Evolutionary conservation across 2,113 vertebrate genomes (phyloP), one percentile per base, ranked within the genome.

Genomic region (Uropsilus gracilis): DNA sequence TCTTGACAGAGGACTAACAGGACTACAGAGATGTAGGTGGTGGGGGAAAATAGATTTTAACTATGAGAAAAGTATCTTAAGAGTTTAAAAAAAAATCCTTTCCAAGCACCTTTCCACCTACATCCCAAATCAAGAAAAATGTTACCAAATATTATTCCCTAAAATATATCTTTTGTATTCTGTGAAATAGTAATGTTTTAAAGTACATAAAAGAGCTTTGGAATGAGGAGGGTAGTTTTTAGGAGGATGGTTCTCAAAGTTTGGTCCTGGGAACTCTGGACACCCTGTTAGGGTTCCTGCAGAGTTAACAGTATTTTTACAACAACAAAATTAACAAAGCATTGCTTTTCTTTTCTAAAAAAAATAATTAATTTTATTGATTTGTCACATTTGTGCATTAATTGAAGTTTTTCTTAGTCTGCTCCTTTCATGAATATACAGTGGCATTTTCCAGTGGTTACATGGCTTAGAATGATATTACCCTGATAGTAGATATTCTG

Each of bases 41-140:
- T 96, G 57, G 84, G 92, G 81, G 96, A 96, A 96, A 97, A 97
- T 95, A 97, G 97, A 93, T 72, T 83, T 72, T 61, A 87, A 95
- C 68, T 92, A 55, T 44, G 42, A 92, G 89, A 64, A 93, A 96
- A 96, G 66, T 81, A 89, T 94, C 68, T 73, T 39, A n/a, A 75
- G 32, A 53, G 37, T 42, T 86, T 16, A 7, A 48, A 88, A 91
- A 34, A 81, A 14, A 66, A 82, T 91, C 28, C 90, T 92, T 95
- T 75, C 77, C 55, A 95, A 90, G 61, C 44, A 96, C 94, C 93
- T 94, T 96, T 90, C 50, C 81, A 94, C 96, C 83, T 95, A 94
- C 85, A 78, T 81, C 80, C 59, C 68, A 85, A 94, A 86, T 66
- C 63, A 93, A 94, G 84, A 91, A 93, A 55, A 96, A 95, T 53